Base-by-base conservation (phyloP, 2,113 vertebrate genomes). In the Tinamus guttatus region DNA sequence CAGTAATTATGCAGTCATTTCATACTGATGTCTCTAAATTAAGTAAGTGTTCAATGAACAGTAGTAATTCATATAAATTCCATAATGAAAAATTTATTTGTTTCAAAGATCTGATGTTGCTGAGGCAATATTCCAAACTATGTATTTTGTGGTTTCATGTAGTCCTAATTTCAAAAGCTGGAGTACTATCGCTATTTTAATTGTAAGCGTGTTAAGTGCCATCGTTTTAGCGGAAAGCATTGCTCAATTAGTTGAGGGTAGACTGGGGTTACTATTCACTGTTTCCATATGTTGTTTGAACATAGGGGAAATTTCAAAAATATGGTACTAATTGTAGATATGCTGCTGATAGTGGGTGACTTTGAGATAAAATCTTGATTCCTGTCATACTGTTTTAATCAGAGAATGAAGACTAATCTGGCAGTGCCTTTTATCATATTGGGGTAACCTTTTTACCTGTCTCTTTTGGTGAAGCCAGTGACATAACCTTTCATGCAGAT, bases 361-460 rank as follows among this genome's bases (percentile, higher is more conserved):
- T 92, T 85, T 81, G 52, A 95, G 79, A 91, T 83, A 92, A 84
- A 85, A 94, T 94, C 73, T 90, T 45, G 73, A 58, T 93, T 95
- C 18, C 59, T 89, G 34, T 86, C 43, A 83, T 56, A 63, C 41
- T 67, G 51, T 96, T 94, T 80, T 89, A 79, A 95, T 93, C 70
- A 87, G 84, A 69, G 68, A 71, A 89, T 62, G 81, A 65, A 2
- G 13, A 75, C 40, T 86, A 51, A 91, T 78, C 32, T 78, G 51
- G 45, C 41, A 69, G 21, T 75, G 21, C 70, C 75, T 93, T 89
- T 86, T 70, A 11, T 93, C 30, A 21, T 30, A 56, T 69, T 86
- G 85, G 8, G 34, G 15, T 64, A 93, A 87, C 68, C 19, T 68
- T 81, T 75, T 63, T n/a, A 75, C 70, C 49, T 63, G 16, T 36